phyloP scores from a whole-genome alignment of 2,113 vertebrate genomes.

The Antigone vipio region DNA sequence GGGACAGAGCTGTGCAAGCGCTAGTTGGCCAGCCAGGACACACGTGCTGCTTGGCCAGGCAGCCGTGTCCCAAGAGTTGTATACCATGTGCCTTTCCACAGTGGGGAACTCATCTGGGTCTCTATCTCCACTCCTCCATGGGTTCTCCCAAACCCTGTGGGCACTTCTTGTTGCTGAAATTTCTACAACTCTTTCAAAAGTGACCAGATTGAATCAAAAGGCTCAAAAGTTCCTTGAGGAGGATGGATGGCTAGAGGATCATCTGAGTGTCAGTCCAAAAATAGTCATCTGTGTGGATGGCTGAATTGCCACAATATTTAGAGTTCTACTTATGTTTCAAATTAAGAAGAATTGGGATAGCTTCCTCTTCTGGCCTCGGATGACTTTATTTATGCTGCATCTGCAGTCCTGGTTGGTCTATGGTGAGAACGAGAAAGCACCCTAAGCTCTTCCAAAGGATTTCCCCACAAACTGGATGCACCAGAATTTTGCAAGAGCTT shows the following conservation, averaged over 20 bases:
- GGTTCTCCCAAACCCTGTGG: neutral
- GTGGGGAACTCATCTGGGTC: neutral
- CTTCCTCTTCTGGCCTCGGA: neutral
- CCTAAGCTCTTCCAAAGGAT: neutral
- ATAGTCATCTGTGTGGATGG: neutral
- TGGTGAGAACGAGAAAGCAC: neutral
- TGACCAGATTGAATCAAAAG: neutral
- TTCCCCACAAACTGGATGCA: neutral
- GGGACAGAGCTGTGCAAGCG: neutral
- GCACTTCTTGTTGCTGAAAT: neutral
- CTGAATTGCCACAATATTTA: neutral
- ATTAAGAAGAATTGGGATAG: neutral
- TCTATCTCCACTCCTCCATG: neutral
- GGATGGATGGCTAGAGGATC: neutral
- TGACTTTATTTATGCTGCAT: neutral
- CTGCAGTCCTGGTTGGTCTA: neutral
- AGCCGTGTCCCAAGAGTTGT: neutral
- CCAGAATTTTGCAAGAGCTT: slow-evolving; percentile 12
- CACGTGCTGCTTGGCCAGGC: neutral
- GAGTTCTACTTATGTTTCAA: neutral
- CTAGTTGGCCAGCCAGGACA: neutral
- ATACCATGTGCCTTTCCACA: neutral
- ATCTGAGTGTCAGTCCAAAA: neutral
- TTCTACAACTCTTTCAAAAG: neutral
- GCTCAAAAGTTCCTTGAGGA: neutral